Evolutionary conservation across 1,140 invertebrate genomes (phyloP).

Genomic region (Pararge aegeria): DNA sequence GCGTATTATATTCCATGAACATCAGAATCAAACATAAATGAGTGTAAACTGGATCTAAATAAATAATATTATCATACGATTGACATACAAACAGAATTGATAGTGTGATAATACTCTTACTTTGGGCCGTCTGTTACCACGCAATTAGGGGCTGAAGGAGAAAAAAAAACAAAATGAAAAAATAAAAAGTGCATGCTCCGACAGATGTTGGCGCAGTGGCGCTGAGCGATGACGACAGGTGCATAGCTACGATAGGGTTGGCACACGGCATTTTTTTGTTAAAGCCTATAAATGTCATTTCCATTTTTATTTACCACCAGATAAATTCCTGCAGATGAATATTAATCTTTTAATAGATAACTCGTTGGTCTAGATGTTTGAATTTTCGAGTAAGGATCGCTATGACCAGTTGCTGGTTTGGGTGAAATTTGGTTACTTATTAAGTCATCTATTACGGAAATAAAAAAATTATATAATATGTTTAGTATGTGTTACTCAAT

Average conservation of each 20-base stretch:
- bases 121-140: constrained; percentile 37
- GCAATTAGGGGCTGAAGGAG: constrained; percentile 45
- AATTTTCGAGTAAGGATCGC: no score
- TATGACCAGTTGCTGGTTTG: no score
- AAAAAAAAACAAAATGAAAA: constrained; percentile 37
- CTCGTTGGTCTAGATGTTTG: no score
- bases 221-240: constrained; percentile 65
- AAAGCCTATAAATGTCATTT: not conserved
- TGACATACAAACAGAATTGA: not conserved
- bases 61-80: no score
- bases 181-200: constrained; percentile 56
- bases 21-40: no score
- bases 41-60: no score
- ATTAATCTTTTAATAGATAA: no score
- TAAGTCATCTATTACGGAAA: no score
- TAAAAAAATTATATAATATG: no score
- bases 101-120: not conserved
- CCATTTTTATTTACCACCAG: not conserved
- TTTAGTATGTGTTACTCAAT: no score
- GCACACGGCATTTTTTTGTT: constrained; percentile 17
- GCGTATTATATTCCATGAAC: no score
- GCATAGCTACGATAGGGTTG: constrained; percentile 53
- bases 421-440: no score
- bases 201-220: constrained; percentile 65
- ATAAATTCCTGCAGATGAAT: not conserved